Evolutionary conservation across 2,797 vertebrate genomes (phyloP), one percentile per base, ranked within the genome.

Genomic region (Semotilus atromaculatus): DNA sequence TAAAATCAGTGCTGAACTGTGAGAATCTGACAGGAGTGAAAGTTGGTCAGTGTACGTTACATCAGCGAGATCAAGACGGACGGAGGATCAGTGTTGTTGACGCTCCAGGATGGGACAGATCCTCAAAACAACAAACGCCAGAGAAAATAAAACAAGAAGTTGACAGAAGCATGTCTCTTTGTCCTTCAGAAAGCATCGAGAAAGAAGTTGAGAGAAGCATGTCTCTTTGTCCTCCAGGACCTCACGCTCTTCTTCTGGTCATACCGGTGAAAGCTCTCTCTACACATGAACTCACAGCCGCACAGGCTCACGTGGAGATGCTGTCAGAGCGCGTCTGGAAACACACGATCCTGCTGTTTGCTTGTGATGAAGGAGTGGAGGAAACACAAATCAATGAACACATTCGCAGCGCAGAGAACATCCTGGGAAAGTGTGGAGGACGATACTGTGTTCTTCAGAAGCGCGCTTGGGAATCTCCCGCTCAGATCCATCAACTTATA

Each of bases 61-160:
- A 26, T 0, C 66, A 34, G 0, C 4, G 9, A 11, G 1, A 0
- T 0, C 86, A 85, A 72, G 31, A 62, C 0, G 82, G 67, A 13
- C 88, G 34, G 43, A 81, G 80, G 13, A 5, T 93, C 0, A 76
- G 78, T 0, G 80, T 91, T 0, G 78, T 91, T 19, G 90, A 93
- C n/a, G 91, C 87, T 0, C 92, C 92, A 26, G 91, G 86, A 18
- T 60, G 92, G 43, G 90, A 89, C 14, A 70, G 45, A 53, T 7
- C 11, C 0, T 89, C 89, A 75, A 80, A 85, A 0, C 71, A 29
- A 29, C 58, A 26, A 60, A 14, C n/a, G 0, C 1, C 58, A 14
- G n/a, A 26, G 58, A 60, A 6, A 11, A 26, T 60, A 60, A 26
- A 6, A n/a, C n/a, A n/a, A 60, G 58, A 26, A 26, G 58, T 60